These are phyloP conservation scores for Rhinella marina DNA, from an alignment of 2,797 vertebrate species.

Conservation along the genomic window DNA sequence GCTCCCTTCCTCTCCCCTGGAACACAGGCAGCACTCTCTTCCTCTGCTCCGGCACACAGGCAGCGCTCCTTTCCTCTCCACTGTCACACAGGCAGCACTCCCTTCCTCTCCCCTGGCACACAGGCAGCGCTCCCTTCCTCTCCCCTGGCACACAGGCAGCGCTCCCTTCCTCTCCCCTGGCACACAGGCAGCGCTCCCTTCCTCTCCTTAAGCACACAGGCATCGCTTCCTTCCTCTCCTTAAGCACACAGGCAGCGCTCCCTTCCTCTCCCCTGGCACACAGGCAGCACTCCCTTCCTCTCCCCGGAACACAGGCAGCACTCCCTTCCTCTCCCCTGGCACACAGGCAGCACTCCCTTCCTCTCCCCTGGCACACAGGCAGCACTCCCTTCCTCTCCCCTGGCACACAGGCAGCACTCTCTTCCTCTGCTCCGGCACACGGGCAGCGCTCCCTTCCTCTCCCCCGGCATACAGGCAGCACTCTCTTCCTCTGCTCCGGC, in stretches of 20 bases:
- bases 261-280: background rate
- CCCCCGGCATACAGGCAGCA: background rate
- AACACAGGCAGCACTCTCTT: background rate
- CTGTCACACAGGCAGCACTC: background rate
- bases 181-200: background rate
- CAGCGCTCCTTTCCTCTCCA: background rate
- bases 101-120: background rate
- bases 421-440: background rate
- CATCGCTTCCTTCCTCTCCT: background rate
- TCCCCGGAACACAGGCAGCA: background rate
- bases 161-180: background rate
- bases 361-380: too few species aligned
- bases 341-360: background rate
- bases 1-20: too few species aligned
- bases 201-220: background rate
- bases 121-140: background rate
- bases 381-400: background rate
- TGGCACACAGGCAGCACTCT: background rate
- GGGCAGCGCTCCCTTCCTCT: background rate
- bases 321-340: background rate
- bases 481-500: background rate
- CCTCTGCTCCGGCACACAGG: background rate
- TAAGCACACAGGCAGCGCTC: background rate
- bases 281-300: background rate
- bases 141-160: background rate